Base-by-base conservation (phyloP, 2,888 invertebrate genomes). In the Tridacna crocea region DNA sequence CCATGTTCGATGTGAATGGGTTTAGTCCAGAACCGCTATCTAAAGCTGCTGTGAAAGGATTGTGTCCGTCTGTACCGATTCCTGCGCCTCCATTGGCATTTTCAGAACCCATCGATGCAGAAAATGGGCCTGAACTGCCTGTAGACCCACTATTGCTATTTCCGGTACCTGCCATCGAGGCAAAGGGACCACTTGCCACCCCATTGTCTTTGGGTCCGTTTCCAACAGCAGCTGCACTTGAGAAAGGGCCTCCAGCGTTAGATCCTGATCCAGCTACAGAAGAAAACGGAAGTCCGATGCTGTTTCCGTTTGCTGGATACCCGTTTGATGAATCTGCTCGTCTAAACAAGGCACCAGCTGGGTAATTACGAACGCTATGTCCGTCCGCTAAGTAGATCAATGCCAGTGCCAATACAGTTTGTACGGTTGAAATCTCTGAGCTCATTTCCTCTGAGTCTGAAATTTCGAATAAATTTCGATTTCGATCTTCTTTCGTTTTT, bases 121-220 rank as follows among this genome's bases (percentile, higher is more conserved):
- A 17, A 74, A 79, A 79, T 15, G 79, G 79, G n/a, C 74, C 48
- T 11, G 60, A 74, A 19, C 68, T 77, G 22, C 74, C 79, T 12
- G 72, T 3, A 27, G 47, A 48, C 55, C 36, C 55, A 26, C 46
- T 27, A 63, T n/a, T 51, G 26, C 36, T 73, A 46, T 58, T 27
- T 10, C 51, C 75, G n/a, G 58, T 51, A 70, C 46, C 51, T 11
- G 48, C 77, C 15, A 47, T 47, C 4, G 27, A 0, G 15, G 77
- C 27, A 22, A 77, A 70, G 4, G 76, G 76, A 26, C 75, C 70
- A 60, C 55, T 65, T 8, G 47, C 60, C 55, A 66, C 27, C 19
- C 61, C 61, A 22, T 12, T 17, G 22, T 26, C 27, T 13, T 72
- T 48, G 36, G 19, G 65, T 15, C 55, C 55, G 36, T 51, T 55